Percentiles rank a stretch among this genome's conserved stretches.
Evolutionary conservation across 2,113 vertebrate genomes (phyloP).

Genomic region (Pongo abelii): DNA sequence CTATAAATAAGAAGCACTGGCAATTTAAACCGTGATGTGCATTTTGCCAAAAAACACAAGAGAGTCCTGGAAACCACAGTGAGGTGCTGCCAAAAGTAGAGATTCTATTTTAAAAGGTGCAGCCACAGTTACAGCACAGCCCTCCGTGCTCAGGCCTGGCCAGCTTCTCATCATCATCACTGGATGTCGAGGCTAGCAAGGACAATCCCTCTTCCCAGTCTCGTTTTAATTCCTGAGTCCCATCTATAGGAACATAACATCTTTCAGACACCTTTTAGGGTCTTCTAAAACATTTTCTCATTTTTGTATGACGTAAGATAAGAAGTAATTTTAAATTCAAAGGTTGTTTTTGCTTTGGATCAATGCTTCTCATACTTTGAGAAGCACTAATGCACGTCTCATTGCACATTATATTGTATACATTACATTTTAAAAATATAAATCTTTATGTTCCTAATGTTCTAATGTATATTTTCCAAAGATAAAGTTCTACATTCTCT

Average conservation of each 20-base stretch:
- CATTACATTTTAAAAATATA: background rate
- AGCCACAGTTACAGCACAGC: rapidly evolving
- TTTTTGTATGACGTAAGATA: background rate
- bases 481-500: background rate
- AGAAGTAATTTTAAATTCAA: background rate
- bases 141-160: rapidly evolving
- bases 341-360: background rate
- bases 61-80: background rate
- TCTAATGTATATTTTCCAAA: background rate
- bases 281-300: background rate
- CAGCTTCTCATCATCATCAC: rapidly evolving
- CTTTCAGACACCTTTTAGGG: background rate
- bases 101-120: background rate
- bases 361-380: background rate
- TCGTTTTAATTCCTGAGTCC: background rate
- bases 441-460: background rate
- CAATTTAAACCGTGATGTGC: background rate
- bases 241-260: background rate
- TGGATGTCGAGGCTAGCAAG: background rate
- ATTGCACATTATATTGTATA: no score
- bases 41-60: background rate
- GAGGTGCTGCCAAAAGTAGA: background rate
- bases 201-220: background rate
- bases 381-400: background rate
- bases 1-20: background rate